These are phyloP conservation scores for Noctua comes DNA, from an alignment of 2,888 invertebrate genomes.

Conservation along the genomic window DNA sequence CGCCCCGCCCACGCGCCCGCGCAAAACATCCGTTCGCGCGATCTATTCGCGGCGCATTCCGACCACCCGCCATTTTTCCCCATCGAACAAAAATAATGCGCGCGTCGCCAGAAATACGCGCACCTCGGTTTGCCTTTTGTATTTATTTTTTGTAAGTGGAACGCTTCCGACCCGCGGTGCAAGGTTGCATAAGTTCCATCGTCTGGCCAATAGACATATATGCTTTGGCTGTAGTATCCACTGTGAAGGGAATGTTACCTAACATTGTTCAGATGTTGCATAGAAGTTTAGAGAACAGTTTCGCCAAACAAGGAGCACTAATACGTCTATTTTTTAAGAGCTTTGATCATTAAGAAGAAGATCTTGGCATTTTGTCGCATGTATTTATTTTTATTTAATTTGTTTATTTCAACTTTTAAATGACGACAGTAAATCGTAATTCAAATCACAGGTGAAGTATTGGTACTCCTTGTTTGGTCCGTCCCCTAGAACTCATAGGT, in stretches of 20 bases:
- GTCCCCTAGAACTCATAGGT: slow-evolving; percentile 24
- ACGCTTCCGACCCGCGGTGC: slow-evolving; percentile 67
- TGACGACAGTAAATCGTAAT: background rate
- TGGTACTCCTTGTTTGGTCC: slow-evolving; percentile 21
- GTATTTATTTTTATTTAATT: background rate
- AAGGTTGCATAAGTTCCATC: slow-evolving; percentile 73
- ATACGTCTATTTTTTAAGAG: slow-evolving; percentile 12
- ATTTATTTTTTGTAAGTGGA: slow-evolving; percentile 68
- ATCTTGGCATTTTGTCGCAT: background rate
- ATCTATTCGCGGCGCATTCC: slow-evolving; percentile 86
- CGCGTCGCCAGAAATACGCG: slow-evolving; percentile 82
- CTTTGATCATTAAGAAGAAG: background rate
- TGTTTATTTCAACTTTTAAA: slow-evolving; percentile 4
- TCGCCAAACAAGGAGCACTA: slow-evolving; percentile 5
- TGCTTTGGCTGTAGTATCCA: background rate
- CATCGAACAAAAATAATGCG: slow-evolving; percentile 84
- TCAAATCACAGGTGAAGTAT: background rate
- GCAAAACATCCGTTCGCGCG: slow-evolving; percentile 84
- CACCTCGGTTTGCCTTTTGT: slow-evolving; percentile 65
- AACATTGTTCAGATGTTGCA: background rate
- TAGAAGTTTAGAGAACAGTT: slow-evolving; percentile 4
- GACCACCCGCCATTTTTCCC: slow-evolving; percentile 82
- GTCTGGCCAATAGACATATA: slow-evolving; percentile 18
- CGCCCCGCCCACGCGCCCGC: slow-evolving; percentile 78
- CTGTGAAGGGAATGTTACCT: background rate